These are phyloP conservation scores for Lochmaea crataegi DNA, from an alignment of 2,888 invertebrate genomes.

Conservation along the genomic window DNA sequence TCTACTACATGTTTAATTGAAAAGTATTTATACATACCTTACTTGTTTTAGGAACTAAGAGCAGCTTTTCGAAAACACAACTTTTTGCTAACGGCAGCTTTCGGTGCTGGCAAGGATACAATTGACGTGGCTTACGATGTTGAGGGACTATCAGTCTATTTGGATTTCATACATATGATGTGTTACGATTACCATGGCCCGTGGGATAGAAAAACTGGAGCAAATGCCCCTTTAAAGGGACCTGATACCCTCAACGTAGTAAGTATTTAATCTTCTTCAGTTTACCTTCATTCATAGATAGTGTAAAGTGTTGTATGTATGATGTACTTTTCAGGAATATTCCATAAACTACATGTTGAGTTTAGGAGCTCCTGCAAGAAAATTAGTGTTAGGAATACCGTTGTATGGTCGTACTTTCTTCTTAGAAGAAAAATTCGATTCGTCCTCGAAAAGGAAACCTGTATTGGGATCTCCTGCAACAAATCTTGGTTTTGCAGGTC, in stretches of 20 bases:
- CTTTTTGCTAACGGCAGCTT: slow-evolving; percentile 82
- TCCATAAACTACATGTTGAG: slow-evolving; percentile 80
- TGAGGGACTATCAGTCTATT: slow-evolving; percentile 73
- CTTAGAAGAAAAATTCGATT: slow-evolving; percentile 64
- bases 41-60: slow-evolving; percentile 72
- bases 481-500: slow-evolving; percentile 78
- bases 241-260: slow-evolving; percentile 77
- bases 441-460: slow-evolving; percentile 54
- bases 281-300: background rate
- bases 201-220: slow-evolving; percentile 81
- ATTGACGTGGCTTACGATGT: slow-evolving; percentile 85
- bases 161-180: slow-evolving; percentile 86
- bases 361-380: slow-evolving; percentile 79
- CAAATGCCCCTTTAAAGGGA: slow-evolving; percentile 81
- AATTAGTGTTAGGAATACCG: slow-evolving; percentile 85
- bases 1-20: background rate
- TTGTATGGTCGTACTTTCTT: slow-evolving; percentile 86
- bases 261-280: slow-evolving; percentile 56
- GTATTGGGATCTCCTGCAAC: slow-evolving; percentile 69
- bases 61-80: slow-evolving; percentile 76
- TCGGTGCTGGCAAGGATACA: slow-evolving; percentile 81
- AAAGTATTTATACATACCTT: no score
- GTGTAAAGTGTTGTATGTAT: no score
- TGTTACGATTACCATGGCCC: slow-evolving; percentile 91
- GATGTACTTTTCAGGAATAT: slow-evolving; percentile 70